Conservation (phyloP, 2,113 vertebrate species). For the Nothobranchius kuhntae region DNA sequence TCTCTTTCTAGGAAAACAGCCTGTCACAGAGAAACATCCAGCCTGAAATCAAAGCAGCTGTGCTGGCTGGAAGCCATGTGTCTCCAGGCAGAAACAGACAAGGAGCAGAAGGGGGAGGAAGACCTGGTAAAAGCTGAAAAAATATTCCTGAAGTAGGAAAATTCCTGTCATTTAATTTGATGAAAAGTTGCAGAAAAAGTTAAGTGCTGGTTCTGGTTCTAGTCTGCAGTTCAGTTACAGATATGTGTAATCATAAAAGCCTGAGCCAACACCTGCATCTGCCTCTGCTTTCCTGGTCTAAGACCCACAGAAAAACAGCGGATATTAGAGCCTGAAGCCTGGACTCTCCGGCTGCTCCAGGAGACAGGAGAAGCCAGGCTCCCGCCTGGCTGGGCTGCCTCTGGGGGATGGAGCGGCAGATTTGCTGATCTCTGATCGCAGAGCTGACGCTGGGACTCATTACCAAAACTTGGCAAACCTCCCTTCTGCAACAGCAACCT, state of each 20-base stretch:
- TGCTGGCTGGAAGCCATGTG: conserved; percentile 60
- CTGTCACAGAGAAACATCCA: conserved; percentile 28
- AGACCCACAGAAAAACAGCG: conserved; percentile 54
- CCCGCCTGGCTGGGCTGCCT: too few relatives aligned
- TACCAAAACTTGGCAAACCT: too few relatives aligned
- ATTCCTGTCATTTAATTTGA: too few relatives aligned
- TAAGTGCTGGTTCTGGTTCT: neutral
- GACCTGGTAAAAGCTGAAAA: too few relatives aligned
- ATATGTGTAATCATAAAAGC: too few relatives aligned
- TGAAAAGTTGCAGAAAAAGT: too few relatives aligned
- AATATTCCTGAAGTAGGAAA: too few relatives aligned
- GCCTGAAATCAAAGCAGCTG: conserved; percentile 66
- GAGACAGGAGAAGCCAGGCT: too few relatives aligned
- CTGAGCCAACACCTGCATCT: conserved; percentile 25
- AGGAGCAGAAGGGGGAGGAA: conserved; percentile 36
- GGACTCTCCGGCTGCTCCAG: neutral
- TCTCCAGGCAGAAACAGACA: conserved; percentile 56
- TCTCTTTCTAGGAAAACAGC: conserved; percentile 50
- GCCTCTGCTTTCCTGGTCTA: conserved; percentile 54
- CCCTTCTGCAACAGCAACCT: too few relatives aligned
- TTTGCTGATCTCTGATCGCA: too few relatives aligned
- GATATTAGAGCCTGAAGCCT: conserved; percentile 71
- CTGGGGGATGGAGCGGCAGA: too few relatives aligned
- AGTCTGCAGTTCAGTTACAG: conserved; percentile 1
- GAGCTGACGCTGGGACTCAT: too few relatives aligned